These are phyloP conservation scores for Daphoenositta chrysoptera DNA, from an alignment of 2,113 vertebrate species.

Conservation along the genomic window DNA sequence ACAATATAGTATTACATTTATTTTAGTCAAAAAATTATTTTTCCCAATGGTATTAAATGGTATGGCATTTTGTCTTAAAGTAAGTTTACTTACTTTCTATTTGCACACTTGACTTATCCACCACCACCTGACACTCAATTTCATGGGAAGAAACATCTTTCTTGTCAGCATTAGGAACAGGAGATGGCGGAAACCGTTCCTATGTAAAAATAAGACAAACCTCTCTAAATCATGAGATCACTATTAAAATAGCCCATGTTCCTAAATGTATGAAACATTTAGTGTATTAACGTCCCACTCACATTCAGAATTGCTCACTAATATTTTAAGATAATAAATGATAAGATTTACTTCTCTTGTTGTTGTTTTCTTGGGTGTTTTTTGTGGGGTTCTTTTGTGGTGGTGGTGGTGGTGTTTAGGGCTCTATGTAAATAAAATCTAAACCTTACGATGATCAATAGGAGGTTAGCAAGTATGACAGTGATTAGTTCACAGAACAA, in stretches of 20 bases:
- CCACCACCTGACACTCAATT: not conserved
- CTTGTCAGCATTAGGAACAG: not conserved
- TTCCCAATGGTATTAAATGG: not conserved
- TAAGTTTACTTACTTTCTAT: conserved; percentile 52
- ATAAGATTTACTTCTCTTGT: not conserved
- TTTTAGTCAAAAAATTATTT: not conserved
- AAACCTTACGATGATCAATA: not conserved
- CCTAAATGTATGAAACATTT: not conserved
- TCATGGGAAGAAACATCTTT: not conserved
- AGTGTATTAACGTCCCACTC: not conserved
- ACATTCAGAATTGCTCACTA: not conserved
- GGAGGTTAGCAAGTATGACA: not conserved
- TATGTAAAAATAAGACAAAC: conserved; percentile 2
- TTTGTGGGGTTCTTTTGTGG: not conserved
- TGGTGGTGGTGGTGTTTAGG: not conserved
- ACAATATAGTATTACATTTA: not conserved
- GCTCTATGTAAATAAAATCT: not conserved
- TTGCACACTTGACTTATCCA: not conserved
- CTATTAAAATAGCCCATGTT: not conserved
- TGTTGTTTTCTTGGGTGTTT: not conserved
- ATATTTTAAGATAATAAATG: not conserved
- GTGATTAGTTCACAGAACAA: not conserved
- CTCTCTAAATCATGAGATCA: not conserved
- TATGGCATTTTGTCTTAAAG: not conserved
- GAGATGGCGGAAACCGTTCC: not conserved